These are phyloP conservation scores for Strongylocentrotus purpuratus DNA, from an alignment of 35 echinoderm and acorn worm species.

Conservation along the genomic window DNA sequence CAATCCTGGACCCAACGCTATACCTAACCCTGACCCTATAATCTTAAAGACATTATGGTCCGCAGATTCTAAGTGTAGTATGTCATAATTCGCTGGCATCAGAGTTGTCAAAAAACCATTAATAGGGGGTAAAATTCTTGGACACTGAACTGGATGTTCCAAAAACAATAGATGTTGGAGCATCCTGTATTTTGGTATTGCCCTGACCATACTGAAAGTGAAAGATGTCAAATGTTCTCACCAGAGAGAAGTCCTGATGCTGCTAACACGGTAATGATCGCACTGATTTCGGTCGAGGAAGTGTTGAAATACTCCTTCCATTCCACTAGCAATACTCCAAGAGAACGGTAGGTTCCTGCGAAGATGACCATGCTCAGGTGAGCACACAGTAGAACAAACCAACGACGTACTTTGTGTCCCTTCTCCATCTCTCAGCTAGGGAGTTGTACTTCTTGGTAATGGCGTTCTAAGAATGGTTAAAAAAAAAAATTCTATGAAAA, in stretches of 20 bases:
- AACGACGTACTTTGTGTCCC: neutral
- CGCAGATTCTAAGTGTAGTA: no score
- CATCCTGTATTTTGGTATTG: no score
- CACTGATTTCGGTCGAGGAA: conserved; percentile 14
- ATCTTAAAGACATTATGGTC: no score
- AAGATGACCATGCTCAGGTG: neutral
- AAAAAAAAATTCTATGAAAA: no score
- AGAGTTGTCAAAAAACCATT: no score
- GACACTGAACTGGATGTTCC: no score
- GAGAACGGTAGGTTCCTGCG: conserved; percentile 8
- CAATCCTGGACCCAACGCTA: no score
- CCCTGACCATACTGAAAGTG: no score
- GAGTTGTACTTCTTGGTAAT: neutral
- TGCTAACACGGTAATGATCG: neutral
- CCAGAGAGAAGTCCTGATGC: neutral
- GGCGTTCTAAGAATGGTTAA: neutral
- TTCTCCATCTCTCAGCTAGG: neutral
- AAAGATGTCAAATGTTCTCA: neutral
- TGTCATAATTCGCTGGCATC: no score
- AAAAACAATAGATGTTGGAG: no score
- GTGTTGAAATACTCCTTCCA: conserved; percentile 13
- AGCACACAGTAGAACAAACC: conserved; percentile 30
- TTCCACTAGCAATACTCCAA: conserved; percentile 10
- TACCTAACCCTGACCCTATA: no score
- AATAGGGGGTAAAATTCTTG: no score